Percentiles rank a stretch among this genome's conserved stretches.
Conservation (phyloP, 2,113 vertebrate species). For the Neotoma lepida region DNA sequence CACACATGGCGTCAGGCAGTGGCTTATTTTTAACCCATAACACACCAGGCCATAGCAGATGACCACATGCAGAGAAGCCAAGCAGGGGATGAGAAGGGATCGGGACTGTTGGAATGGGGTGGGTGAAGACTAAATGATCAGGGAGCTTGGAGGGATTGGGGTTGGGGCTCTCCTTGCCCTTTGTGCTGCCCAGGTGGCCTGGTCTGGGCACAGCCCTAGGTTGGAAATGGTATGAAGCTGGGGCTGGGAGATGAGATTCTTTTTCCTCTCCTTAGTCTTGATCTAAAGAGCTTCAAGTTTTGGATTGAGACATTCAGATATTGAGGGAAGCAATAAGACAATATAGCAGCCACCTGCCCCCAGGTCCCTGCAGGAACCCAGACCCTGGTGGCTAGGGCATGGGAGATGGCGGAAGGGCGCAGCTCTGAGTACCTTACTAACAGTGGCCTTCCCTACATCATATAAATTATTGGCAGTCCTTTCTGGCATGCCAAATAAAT, state of each 20-base stretch:
- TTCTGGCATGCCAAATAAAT: slow-evolving; percentile 71
- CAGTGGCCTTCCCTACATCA: slow-evolving; percentile 53
- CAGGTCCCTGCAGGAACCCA: slow-evolving; percentile 22
- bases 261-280: slow-evolving; percentile 70
- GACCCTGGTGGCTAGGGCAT: slow-evolving; percentile 16
- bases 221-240: slow-evolving; percentile 60
- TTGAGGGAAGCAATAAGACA: slow-evolving; percentile 62
- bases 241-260: slow-evolving; percentile 68
- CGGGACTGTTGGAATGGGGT: slow-evolving; percentile 45
- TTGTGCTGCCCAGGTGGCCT: slow-evolving; percentile 66
- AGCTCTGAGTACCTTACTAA: slow-evolving; percentile 70
- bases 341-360: slow-evolving; percentile 42
- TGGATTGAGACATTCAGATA: slow-evolving; percentile 85
- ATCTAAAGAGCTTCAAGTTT: slow-evolving; percentile 86
- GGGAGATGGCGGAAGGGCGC: slow-evolving; percentile 34
- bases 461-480: slow-evolving; percentile 51
- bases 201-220: slow-evolving; percentile 51
- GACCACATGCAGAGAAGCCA: slow-evolving; percentile 83
- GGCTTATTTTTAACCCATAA: slow-evolving; percentile 78
- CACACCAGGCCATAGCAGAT: slow-evolving; percentile 77
- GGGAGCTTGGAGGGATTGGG: slow-evolving; percentile 52
- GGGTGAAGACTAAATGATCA: slow-evolving; percentile 56
- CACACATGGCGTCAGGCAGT: slow-evolving; percentile 76
- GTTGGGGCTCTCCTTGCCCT: slow-evolving; percentile 63
- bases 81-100: slow-evolving; percentile 69